Conservation (phyloP, 2,888 invertebrate species). For the Pediacus dermestoides region DNA sequence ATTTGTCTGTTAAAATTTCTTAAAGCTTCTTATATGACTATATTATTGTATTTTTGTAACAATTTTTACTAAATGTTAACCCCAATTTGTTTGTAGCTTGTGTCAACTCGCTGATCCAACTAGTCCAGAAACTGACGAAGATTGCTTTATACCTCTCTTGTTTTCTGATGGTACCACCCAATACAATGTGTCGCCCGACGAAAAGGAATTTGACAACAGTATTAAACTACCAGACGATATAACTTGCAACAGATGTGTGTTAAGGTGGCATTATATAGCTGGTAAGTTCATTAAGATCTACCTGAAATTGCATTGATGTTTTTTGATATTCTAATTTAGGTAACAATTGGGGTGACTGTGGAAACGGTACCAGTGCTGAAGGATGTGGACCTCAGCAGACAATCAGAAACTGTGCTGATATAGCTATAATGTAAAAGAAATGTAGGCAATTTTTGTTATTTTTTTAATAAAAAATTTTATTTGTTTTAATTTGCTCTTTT, state of each 20-base stretch:
- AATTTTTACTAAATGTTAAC: background rate
- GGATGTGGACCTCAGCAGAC: constrained; percentile 13
- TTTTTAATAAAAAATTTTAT: constrained; percentile 6
- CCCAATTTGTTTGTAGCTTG: constrained; percentile 42
- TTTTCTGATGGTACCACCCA: constrained; percentile 33
- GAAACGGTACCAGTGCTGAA: constrained; percentile 8
- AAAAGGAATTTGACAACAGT: constrained; percentile 28
- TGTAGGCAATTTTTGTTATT: too few relatives aligned
- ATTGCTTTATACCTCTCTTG: constrained; percentile 46
- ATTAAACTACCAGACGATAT: constrained; percentile 42
- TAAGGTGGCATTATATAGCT: constrained; percentile 49
- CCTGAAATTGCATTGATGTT: too few relatives aligned
- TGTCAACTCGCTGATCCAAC: constrained; percentile 48
- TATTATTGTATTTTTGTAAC: constrained; percentile 8
- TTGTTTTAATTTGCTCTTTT: too few relatives aligned
- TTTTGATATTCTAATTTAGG: constrained; percentile 7
- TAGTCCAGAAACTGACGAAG: constrained; percentile 49
- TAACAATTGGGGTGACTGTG: constrained; percentile 12
- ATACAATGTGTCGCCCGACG: constrained; percentile 27
- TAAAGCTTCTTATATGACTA: too few relatives aligned
- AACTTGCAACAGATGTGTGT: constrained; percentile 47
- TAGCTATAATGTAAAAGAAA: constrained; percentile 5
- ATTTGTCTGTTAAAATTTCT: too few relatives aligned
- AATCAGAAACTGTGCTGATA: constrained; percentile 12
- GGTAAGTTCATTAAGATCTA: constrained; percentile 27